Percentiles rank a stretch among this genome's conserved stretches.
These are phyloP conservation scores for Drosophila borealis DNA, from an alignment of 2,888 invertebrate genomes.

Conservation along the genomic window DNA sequence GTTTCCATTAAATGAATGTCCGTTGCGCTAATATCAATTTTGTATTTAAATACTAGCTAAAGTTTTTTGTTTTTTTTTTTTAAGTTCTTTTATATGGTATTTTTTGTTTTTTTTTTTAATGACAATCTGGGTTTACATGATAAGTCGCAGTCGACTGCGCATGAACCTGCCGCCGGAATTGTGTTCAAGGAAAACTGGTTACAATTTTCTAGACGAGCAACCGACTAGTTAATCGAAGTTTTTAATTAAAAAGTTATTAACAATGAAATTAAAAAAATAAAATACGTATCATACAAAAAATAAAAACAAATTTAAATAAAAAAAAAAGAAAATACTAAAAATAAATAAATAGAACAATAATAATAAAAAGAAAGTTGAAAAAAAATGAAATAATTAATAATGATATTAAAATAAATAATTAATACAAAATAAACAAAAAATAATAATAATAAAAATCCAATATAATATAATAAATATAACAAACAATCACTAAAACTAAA, in stretches of 20 bases:
- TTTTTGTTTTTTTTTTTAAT: conserved; percentile 1
- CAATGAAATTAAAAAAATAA: background rate
- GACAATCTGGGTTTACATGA: conserved; percentile 11
- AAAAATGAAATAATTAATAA: background rate
- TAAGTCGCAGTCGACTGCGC: conserved; percentile 15
- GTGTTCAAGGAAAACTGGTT: conserved; percentile 41
- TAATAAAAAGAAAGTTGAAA: no score
- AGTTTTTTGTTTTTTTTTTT: conserved; percentile 12
- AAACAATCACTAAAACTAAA: no score
- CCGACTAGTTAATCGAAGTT: background rate
- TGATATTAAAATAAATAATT: no score
- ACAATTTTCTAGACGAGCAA: conserved; percentile 17
- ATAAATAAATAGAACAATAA: background rate
- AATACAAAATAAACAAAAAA: no score
- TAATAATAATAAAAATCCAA: no score
- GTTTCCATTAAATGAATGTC: conserved; percentile 73
- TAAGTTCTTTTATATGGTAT: background rate
- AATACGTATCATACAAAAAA: background rate
- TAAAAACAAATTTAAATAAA: background rate
- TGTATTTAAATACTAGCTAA: conserved; percentile 60
- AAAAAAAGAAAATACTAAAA: background rate
- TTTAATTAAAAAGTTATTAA: no score
- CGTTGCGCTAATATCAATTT: conserved; percentile 77
- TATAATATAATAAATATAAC: no score
- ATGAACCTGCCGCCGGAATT: conserved; percentile 36